Base-by-base conservation (phyloP, 2,888 invertebrate genomes). In the Mesorhabditis belari region DNA sequence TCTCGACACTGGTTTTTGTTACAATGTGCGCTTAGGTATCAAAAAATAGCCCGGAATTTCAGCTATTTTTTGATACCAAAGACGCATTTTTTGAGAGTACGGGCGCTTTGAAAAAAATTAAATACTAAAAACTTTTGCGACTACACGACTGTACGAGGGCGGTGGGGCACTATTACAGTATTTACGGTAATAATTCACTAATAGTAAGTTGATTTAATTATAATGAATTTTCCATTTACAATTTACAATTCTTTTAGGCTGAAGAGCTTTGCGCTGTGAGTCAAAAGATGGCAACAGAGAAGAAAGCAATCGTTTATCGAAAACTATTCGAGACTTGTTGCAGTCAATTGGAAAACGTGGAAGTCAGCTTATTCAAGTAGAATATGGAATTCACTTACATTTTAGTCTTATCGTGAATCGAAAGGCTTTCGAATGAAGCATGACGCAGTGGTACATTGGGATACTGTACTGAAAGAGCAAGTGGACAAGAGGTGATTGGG, bases 341-440 rank as follows among this genome's bases (percentile, higher is more conserved):
- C n/a, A 35, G 44, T 35, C 44, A 35, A 2, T n/a, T 35, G 44
- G 44, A 35, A 35, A 35, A 35, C n/a, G n/a, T 35, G 12, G 44
- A 35, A n/a, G 44, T 35, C 12, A 9, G 44, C n/a, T n/a, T 35
- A 17, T 35, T 35, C 44, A 1, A 35, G 2, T 35, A 35, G 44
- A 35, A 35, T 35, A n/a, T 35, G 44, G 1, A 35, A 17, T 35
- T 17, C 44, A 35, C n/a, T 35, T 35, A 17, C n/a, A 35, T 17
- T 1, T 35, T 35, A 66, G 51, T 61, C 63, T 26, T 62, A 66
- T 49, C 49, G 50, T 4, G 66, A 66, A 26, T 57, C 63, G 6
- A 44, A 55, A 28, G 57, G 58, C 24, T 66, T 51, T 35, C 63
- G 64, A 25, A 62, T 64, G 60, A 64, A 66, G 28, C 53, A 55